Evolutionary conservation across 1,140 invertebrate species (phyloP).

Genomic region (Lineus longissimus): DNA sequence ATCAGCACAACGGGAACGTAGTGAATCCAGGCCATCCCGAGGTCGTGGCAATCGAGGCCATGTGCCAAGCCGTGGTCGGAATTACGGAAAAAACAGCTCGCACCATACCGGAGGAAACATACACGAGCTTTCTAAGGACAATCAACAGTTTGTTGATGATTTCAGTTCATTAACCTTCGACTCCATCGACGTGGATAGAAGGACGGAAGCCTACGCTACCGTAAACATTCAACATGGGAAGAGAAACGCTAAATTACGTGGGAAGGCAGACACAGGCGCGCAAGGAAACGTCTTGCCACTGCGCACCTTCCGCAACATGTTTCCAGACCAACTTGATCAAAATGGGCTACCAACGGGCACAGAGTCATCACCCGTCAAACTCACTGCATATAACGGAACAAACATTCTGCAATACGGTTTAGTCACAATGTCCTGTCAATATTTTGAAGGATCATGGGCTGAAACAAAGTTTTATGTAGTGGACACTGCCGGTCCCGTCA

Average conservation of each 20-base stretch:
- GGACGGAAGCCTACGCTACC: not conserved
- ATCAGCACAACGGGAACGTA: no score
- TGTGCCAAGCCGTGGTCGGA: no score
- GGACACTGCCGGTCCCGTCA: not conserved
- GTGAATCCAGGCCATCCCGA: no score
- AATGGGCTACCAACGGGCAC: not conserved
- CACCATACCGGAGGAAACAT: not conserved
- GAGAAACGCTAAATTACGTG: no score
- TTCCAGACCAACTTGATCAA: not conserved
- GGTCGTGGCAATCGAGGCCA: no score
- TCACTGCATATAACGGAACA: not conserved
- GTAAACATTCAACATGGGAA: not conserved
- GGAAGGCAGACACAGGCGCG: not conserved
- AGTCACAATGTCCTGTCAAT: not conserved
- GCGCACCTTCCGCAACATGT: not conserved
- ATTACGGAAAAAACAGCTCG: not conserved
- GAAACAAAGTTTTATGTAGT: conserved; percentile 6
- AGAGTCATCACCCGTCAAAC: conserved; percentile 4
- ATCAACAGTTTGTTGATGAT: not conserved
- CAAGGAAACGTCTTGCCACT: not conserved
- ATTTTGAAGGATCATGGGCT: conserved; percentile 5
- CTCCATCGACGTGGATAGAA: not conserved
- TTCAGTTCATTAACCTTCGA: not conserved
- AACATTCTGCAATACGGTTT: not conserved
- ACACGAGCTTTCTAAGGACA: not conserved